Evolutionary conservation across 92 coral and sea anemone genomes (phyloP), one percentile per base, ranked within the genome.

Genomic region (Palythoa grandiflora): DNA sequence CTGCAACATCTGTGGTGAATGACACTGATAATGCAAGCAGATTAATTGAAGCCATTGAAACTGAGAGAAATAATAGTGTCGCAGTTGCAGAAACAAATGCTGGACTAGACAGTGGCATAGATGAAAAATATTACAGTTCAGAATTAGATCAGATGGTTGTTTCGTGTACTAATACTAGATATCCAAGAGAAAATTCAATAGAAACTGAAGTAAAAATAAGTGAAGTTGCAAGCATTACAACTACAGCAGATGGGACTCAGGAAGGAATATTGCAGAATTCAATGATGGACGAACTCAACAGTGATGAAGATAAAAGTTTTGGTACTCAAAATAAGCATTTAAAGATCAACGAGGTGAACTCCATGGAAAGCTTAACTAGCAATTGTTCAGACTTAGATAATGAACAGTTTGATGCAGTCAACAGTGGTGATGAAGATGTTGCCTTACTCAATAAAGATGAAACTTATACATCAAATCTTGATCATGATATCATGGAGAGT

Each of bases 131-230:
- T 6, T n/a, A 36, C 50, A 36, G 5, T 54, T 53, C 51, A 21
- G 20, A 0, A 65, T 65, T n/a, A 66, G 36, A 28, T 51, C 21
- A 65, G 44, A 40, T 12, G 9, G 63, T 47, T 44, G 57, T 40
- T 38, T 47, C 73, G 1, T 48, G 9, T 14, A 19, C 28, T 48
- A 39, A 48, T 7, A 54, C 20, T 2, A 65, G 39, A 66, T 19
- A 47, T 15, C 71, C 86, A 47, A n/a, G 38, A 17, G 86, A 68
- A 81, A 65, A 17, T 65, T 19, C 76, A 68, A 20, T 5, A 35
- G 61, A 81, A 81, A 16, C 11, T 20, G 17, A 65, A 21, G 75
- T 35, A 9, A 38, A 35, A 70, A 17, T 14, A 35, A 38, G 28
- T 11, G 11, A 7, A 9, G 10, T 3, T 12, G 2, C 20, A 61